These are phyloP conservation scores for Cephalotes varians DNA, from an alignment of 2,888 invertebrate genomes.

Conservation along the genomic window DNA sequence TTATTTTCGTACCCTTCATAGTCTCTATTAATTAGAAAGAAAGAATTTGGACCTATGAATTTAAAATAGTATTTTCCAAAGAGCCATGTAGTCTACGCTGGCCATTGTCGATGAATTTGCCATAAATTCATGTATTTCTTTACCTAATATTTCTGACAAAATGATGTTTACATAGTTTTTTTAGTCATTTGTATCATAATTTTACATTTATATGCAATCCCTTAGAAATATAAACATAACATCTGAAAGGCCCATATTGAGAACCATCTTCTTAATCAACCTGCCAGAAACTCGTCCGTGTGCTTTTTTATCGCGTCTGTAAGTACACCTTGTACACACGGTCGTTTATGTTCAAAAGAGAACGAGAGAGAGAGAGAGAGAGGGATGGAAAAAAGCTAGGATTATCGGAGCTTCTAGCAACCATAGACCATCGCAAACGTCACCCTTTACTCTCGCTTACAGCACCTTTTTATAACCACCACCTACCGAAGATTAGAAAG, in stretches of 20 bases:
- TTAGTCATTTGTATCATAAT: not conserved
- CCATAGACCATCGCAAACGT: constrained; percentile 46
- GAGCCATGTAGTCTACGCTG: not conserved
- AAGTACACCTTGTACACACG: constrained; percentile 29
- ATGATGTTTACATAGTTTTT: not conserved
- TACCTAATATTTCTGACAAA: not conserved
- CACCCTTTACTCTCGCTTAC: constrained; percentile 44
- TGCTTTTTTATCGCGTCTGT: constrained; percentile 23
- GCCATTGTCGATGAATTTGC: not conserved
- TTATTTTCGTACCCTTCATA: not conserved
- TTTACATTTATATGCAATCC: not conserved
- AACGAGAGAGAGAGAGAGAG: not conserved
- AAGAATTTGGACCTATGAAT: not conserved
- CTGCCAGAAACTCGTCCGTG: constrained; percentile 1
- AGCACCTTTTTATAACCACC: constrained; percentile 35
- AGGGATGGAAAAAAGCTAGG: constrained; percentile 33
- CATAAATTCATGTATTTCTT: not conserved
- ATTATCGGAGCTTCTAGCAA: constrained; percentile 51
- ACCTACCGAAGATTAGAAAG: constrained; percentile 39
- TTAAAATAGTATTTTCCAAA: not conserved
- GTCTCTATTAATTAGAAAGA: not conserved
- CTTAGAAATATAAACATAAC: not conserved
- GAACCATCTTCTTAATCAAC: constrained; percentile 8
- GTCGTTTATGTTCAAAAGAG: not conserved
- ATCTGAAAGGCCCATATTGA: not conserved